A percentile compares a stretch with the other conserved stretches of the same genome.
phyloP scores from a whole-genome alignment of 2,888 invertebrate species.

The Sarcophaga variegata region DNA sequence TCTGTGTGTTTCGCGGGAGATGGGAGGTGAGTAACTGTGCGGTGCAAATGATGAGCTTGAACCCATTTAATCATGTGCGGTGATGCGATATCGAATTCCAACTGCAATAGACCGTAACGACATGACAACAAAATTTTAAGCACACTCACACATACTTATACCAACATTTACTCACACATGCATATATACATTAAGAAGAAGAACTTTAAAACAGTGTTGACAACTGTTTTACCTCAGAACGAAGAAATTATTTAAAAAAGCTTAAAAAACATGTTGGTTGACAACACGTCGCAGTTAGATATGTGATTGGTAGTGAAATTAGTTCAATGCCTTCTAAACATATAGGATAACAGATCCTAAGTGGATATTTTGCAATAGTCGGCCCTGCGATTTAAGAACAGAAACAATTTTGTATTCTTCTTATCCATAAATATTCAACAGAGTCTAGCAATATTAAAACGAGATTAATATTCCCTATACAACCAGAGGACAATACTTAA shows the following conservation, averaged over 20 bases:
- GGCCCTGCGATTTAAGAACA: too few relatives aligned
- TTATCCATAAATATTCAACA: too few relatives aligned
- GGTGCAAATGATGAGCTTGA: conserved; percentile 55
- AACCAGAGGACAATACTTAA: too few relatives aligned
- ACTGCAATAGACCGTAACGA: conserved; percentile 71
- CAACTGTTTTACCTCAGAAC: neutral
- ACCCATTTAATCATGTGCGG: conserved; percentile 69
- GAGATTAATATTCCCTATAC: too few relatives aligned
- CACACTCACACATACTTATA: neutral
- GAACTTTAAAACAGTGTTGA: neutral
- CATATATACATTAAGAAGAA: conserved; percentile 11
- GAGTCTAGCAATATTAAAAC: too few relatives aligned
- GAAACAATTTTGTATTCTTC: too few relatives aligned
- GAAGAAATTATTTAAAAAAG: neutral
- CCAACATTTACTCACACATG: neutral
- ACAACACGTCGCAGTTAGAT: too few relatives aligned
- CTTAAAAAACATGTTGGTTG: neutral
- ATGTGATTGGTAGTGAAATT: too few relatives aligned
- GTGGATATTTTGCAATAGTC: too few relatives aligned
- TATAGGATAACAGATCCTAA: too few relatives aligned
- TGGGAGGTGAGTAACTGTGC: neutral
- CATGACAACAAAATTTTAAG: conserved; percentile 42
- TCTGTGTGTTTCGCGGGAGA: neutral
- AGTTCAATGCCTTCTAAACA: too few relatives aligned
- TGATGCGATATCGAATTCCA: conserved; percentile 70